Base-by-base conservation (phyloP, 2,113 vertebrate genomes). In the Scatophagus argus region DNA sequence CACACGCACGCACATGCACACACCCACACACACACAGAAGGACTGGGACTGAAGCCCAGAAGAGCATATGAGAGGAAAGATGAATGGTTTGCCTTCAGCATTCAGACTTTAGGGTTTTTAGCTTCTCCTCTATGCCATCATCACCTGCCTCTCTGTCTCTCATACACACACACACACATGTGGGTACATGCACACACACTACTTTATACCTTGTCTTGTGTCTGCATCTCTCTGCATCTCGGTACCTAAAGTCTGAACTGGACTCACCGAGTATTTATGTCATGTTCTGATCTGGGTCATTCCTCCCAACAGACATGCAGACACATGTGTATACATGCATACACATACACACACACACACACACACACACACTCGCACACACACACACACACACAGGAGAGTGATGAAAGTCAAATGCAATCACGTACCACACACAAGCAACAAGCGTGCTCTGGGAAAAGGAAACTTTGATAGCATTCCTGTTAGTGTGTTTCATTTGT, bases 401-500 rank as follows among this genome's bases (percentile, higher is more conserved):
- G 74, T 94, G 93, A 94, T 91, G 92, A 92, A 94, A 93, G 90
- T 82, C 79, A 86, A 89, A 90, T 76, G 92, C 91, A 93, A 93
- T 91, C 86, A 85, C 63, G 79, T 71, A 80, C 83, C 86, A 82
- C 87, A 86, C 79, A 54, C 81, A 64, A 56, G 68, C 79, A 81
- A 46, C 21, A 1, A 38, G 27, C 39, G 6, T 77, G 71, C 56
- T 59, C 41, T 62, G 59, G 83, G 72, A 79, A 84, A 36, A 70
- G 60, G 61, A 73, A 77, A 73, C 68, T 85, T 87, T 72, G 67
- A 74, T 74, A 46, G 25, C 51, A 21, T 58, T 77, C 36, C 19
- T 56, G 23, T 76, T 77, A 46, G 69, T 55, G 52, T 73, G 43
- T 58, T 55, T 46, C 34, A 16, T 65, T 65, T 74, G 56, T 77